Base-by-base conservation (phyloP, 2,113 vertebrate species). In the Calidris pugnax region DNA sequence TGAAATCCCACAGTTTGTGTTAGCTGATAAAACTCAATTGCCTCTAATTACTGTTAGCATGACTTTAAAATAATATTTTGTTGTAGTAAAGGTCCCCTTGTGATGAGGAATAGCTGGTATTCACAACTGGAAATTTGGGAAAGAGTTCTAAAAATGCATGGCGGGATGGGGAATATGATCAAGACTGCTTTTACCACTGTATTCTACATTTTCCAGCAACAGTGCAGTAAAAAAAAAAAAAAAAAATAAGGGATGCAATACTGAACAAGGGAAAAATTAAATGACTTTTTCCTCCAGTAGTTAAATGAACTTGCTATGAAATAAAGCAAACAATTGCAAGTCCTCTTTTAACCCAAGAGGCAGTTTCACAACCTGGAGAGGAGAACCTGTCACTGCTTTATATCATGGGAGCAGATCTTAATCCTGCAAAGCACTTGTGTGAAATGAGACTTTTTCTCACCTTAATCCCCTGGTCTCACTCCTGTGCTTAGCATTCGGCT, bases 31-130 rank as follows among this genome's bases (percentile, higher is more conserved):
- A 99, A 97, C 97, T 98, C 98, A 95, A 98, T 98, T 98, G 98
- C 97, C 97, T 98, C 97, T 98, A 99, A 98, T 98, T 98, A 97
- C 96, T 97, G 97, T 97, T 97, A 98, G 98, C 97, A 97, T 87
- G 92, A 94, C 84, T 95, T 98, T 96, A 97, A 97, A 98, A 98
- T 98, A 99, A 99, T 99, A 99, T 99, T 99, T 98, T 99, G 98
- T 98, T 98, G 97, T 96, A 97, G 97, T 95, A 97, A 97, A 98
- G 97, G 95, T 92, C 91, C 95, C 96, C 89, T 91, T 90, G 97
- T 98, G 98, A 98, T 97, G 98, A 97, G 97, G 67, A 92, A 97
- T 93, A 97, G 97, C 97, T 98, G 98, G 98, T 75, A 93, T 23
- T 19, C 81, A 62, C 75, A 90, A 93, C 81, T 97, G 89, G 89